phyloP scores from a whole-genome alignment of 1,140 invertebrate species.

The Agrypnia vestita region DNA sequence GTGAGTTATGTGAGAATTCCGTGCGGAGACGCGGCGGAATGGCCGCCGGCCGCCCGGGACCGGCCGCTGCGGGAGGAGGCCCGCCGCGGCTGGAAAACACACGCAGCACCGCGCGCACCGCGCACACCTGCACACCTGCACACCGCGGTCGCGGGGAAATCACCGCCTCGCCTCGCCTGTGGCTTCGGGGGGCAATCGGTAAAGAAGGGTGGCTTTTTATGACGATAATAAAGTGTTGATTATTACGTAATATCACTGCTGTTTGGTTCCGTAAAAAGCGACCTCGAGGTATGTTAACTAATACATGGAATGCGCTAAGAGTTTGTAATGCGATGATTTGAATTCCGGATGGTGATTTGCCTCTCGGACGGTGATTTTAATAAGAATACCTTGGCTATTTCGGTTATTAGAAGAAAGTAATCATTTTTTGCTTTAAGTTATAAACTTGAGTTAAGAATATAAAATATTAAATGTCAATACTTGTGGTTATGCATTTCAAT shows the following conservation, averaged over 20 bases:
- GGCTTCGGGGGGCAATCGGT: constrained; percentile 28
- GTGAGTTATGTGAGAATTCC: constrained; percentile 41
- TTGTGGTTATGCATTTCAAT: no score
- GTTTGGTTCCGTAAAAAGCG: constrained; percentile 10
- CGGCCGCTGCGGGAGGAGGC: not conserved
- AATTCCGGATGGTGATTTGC: no score
- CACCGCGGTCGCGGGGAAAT: not conserved
- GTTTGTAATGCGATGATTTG: no score
- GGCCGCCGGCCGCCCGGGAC: constrained; percentile 1
- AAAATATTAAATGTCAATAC: no score
- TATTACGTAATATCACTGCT: constrained; percentile 36
- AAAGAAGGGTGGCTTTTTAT: constrained; percentile 35
- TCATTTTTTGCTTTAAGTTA: no score
- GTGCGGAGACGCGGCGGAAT: constrained; percentile 35
- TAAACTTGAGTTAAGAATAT: no score
- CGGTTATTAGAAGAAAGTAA: no score
- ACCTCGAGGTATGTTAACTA: not conserved
- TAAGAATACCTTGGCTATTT: no score
- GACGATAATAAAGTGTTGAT: constrained; percentile 41
- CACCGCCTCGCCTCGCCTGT: not conserved
- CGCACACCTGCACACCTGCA: no score
- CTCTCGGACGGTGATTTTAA: no score
- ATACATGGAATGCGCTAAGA: no score
- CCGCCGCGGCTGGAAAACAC: not conserved
- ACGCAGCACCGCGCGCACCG: no score